Evolutionary conservation across 2,113 vertebrate species (phyloP), one percentile per base, ranked within the genome.

Genomic region (Morone chrysops): DNA sequence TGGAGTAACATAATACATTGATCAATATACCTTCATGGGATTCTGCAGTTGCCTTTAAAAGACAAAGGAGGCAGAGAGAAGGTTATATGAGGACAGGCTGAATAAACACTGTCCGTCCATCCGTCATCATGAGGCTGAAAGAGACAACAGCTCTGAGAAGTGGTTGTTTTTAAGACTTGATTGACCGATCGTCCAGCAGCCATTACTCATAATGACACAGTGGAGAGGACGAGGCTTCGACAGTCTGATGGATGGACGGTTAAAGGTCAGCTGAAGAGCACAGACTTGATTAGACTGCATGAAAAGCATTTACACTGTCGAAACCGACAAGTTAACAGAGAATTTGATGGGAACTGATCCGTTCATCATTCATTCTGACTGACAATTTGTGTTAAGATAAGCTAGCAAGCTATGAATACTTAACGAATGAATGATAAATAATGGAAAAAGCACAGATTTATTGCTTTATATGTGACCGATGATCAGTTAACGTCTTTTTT

Each of bases 201-300:
- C 61, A n/a, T 81, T 14, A 61, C 25, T 85, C 72, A 70, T 45
- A 51, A 9, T 66, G 53, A 71, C 67, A 47, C 8, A 2, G 53
- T 9, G 54, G 25, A 67, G 56, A 1, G 45, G 17, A 11, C 2
- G 72, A n/a, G 70, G 71, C 67, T 0, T 36, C 1, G 31, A 5
- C 50, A 11, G 45, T 2, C 53, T 67, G 78, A 76, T 67, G 67
- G 83, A 71, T 36, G 51, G 45, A 48, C 0, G n/a, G 54, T 47
- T 48, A 77, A 73, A 81, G 78, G 61, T 61, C 78, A 56, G 36
- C 20, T 50, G 70, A 50, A 70, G 82, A 36, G 22, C 12, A 31
- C 6, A 41, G 59, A 60, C 77, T 61, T 57, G 56, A 16, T 17
- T 1, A 48, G 25, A 48, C 50, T 13, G 36, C 36, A 40, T 16